Evolutionary conservation across 2,888 invertebrate species (phyloP).

Genomic region (Hipparchia semele): DNA sequence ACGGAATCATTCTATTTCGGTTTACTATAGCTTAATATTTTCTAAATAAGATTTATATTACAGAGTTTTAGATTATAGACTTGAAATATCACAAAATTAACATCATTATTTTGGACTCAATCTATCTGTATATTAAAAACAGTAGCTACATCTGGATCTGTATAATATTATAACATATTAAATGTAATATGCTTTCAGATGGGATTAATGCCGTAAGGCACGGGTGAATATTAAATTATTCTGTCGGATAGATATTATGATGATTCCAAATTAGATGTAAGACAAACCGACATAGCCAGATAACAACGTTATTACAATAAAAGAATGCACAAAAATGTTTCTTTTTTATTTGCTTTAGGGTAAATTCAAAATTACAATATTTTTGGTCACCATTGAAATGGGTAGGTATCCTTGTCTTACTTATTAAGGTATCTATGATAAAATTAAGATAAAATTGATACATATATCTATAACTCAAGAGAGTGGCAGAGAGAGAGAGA

Average conservation of each 20-base stretch:
- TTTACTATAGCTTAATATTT: no score
- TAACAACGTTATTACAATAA: neutral
- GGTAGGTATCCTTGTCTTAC: no score
- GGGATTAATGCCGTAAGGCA: conserved; percentile 1
- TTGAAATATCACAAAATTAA: no score
- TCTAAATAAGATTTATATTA: no score
- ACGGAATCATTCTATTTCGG: no score
- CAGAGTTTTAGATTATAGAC: no score
- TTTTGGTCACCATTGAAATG: neutral
- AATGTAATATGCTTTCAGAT: conserved; percentile 1
- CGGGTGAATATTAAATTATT: conserved; percentile 4
- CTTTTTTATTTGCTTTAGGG: neutral
- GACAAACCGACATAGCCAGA: neutral
- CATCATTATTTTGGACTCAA: neutral
- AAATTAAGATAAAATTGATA: no score
- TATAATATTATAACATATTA: neutral
- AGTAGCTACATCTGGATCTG: neutral
- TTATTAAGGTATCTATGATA: no score
- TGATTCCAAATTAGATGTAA: conserved; percentile 4
- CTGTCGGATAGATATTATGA: neutral
- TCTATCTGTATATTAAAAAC: neutral
- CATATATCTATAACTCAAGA: no score
- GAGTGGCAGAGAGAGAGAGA: no score
- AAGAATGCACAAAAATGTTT: neutral
- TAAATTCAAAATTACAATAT: neutral